A percentile compares a stretch with the other conserved stretches of the same genome.
These are phyloP conservation scores for Urophycis tenuis DNA, from an alignment of 2,797 vertebrate species.

Conservation along the genomic window DNA sequence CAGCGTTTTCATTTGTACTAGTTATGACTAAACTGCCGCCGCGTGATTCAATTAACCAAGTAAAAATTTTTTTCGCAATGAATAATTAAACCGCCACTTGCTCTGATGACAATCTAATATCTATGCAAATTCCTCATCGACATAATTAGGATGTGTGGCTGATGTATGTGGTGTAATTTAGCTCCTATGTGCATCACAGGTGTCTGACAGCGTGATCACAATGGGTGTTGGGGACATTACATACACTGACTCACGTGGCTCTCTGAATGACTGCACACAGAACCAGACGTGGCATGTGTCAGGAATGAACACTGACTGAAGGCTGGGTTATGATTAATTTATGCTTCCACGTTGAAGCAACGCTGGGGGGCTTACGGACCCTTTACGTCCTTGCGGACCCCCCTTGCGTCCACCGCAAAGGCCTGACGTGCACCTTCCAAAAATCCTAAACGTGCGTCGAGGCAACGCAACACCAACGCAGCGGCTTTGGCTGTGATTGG, in stretches of 20 bases:
- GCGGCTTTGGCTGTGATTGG: too few relatives aligned
- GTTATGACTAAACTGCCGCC: slow-evolving; percentile 19
- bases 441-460: too few relatives aligned
- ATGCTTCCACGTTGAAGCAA: too few relatives aligned
- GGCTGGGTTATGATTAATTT: too few relatives aligned
- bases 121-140: slow-evolving; percentile 52
- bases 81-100: slow-evolving; percentile 39
- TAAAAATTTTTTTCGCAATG: slow-evolving; percentile 27
- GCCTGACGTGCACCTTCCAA: too few relatives aligned
- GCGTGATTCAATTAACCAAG: slow-evolving; percentile 28
- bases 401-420: too few relatives aligned
- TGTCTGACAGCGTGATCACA: not conserved
- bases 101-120: slow-evolving; percentile 50
- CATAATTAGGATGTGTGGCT: slow-evolving; percentile 45
- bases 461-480: too few relatives aligned
- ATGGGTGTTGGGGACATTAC: not conserved
- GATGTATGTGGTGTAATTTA: slow-evolving; percentile 54
- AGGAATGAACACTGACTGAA: not conserved
- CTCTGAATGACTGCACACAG: not conserved
- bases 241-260: not conserved
- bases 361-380: too few relatives aligned
- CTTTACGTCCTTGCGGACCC: too few relatives aligned
- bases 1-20: slow-evolving; percentile 4
- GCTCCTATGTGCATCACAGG: not conserved
- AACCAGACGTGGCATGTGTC: not conserved